Base-by-base conservation (phyloP, 2,797 vertebrate genomes). In the Cuculus canorus region DNA sequence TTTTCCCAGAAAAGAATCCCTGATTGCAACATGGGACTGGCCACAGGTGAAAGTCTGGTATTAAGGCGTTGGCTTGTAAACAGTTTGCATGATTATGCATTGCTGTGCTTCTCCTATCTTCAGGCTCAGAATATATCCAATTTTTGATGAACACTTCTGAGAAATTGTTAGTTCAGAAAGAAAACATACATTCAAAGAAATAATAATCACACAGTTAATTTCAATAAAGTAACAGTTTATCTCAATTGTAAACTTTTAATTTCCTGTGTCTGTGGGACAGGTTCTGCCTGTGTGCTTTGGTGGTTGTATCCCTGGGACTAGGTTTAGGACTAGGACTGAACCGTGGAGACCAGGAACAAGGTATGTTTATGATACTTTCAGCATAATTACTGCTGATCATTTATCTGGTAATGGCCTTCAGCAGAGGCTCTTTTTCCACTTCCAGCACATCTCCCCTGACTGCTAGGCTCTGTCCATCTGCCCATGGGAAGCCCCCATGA, bases 241-340 rank as follows among this genome's bases (percentile, higher is more conserved):
- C 52, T 45, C 32, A 56, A 5, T 48, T 61, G 12, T 66, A 45
- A 75, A 47, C 7, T 25, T 90, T 48, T 14, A 32, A 4, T 65
- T 91, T 65, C 48, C n/a, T 37, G 16, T 90, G 79, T 90, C 96
- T 92, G 3, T 96, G 25, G 83, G 66, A 71, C 96, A 98, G 98
- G 97, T 98, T 86, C 97, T 98, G 91, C 60, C 60, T 98, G 45
- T 95, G 93, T 92, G 86, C 97, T 88, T 91, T 98, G 95, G 97
- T 98, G 95, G 66, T 56, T 85, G 63, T 98, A 64, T 96, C 97
- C 7, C 96, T 98, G 95, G 98, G 97, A 82, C 90, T 98, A 64
- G 98, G 98, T 32, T 87, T 98, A 78, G 97, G 96, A 69, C 96
- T 98, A 69, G 98, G 98, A 88, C 95, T 98, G 52, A 97, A 96